Percentiles rank a stretch among this genome's conserved stretches.
phyloP scores from a whole-genome alignment of 2,797 vertebrate species.

The Labroides dimidiatus region DNA sequence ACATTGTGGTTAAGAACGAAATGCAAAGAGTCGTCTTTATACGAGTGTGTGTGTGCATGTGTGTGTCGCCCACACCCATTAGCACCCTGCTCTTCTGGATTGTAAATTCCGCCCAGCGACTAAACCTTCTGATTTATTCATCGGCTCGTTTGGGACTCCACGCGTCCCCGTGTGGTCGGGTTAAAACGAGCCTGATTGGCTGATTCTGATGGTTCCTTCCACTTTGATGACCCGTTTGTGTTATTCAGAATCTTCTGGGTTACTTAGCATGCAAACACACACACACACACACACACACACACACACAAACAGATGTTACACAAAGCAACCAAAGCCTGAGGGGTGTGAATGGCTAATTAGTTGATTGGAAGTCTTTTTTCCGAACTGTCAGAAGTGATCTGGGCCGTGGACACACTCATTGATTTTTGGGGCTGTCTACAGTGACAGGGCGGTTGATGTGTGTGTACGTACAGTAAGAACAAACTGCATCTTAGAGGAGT shows the following conservation, averaged over 20 bases:
- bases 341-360: conserved; percentile 61
- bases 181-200: conserved; percentile 44
- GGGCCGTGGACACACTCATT: conserved; percentile 39
- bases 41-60: conserved; percentile 34
- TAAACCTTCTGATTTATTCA: conserved; percentile 83
- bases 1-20: conserved; percentile 79
- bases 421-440: conserved; percentile 49
- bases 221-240: conserved; percentile 51
- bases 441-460: not conserved
- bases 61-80: conserved; percentile 59
- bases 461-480: conserved; percentile 6
- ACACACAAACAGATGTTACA: not conserved
- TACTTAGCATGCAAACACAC: conserved; percentile 61
- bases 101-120: conserved; percentile 64
- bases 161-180: conserved; percentile 51
- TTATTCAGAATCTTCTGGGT: conserved; percentile 52
- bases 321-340: conserved; percentile 44
- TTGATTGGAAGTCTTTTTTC: conserved; percentile 53
- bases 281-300: conserved; percentile 3
- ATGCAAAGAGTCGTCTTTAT: conserved; percentile 68
- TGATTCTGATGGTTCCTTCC: conserved; percentile 31
- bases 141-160: conserved; percentile 69
- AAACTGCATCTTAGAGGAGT: not conserved
- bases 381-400: conserved; percentile 44
- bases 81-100: conserved; percentile 55